Evolutionary conservation across 2,888 invertebrate genomes (phyloP).

Genomic region (Schizotus pectinicornis): DNA sequence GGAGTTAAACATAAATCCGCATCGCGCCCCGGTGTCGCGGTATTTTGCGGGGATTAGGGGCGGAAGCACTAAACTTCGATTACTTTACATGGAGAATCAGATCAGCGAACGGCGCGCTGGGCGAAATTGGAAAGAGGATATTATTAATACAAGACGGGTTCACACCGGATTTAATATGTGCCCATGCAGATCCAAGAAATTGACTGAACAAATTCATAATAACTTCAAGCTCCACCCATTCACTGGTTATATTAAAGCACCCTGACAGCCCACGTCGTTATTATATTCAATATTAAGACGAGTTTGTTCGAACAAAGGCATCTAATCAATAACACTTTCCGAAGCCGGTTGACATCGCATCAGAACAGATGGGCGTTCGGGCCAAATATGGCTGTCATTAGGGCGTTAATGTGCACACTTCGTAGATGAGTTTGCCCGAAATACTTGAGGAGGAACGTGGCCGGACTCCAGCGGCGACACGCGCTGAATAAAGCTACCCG

Average conservation of each 20-base stretch:
- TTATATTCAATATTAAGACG: slow-evolving; percentile 22
- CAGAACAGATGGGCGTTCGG: slow-evolving; percentile 29
- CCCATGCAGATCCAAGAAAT: slow-evolving; percentile 19
- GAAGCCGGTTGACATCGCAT: slow-evolving; percentile 26
- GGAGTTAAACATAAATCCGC: slow-evolving; percentile 13
- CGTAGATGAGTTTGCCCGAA: slow-evolving; percentile 25
- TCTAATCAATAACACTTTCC: slow-evolving; percentile 27
- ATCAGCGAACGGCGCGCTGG: slow-evolving; percentile 15
- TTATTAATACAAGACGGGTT: slow-evolving; percentile 27
- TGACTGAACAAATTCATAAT: slow-evolving; percentile 27
- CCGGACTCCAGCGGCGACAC: slow-evolving; percentile 2
- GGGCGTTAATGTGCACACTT: slow-evolving; percentile 31
- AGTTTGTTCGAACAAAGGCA: slow-evolving; percentile 11
- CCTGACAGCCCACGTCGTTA: slow-evolving; percentile 9
- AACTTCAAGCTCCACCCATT: not conserved
- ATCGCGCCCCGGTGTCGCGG: slow-evolving; percentile 9
- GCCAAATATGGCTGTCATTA: slow-evolving; percentile 33
- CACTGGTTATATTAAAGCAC: slow-evolving; percentile 14
- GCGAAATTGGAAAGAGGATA: slow-evolving; percentile 26
- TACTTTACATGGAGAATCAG: slow-evolving; percentile 24
- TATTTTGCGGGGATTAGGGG: slow-evolving; percentile 20
- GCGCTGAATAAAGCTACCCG: not conserved
- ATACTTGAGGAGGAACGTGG: slow-evolving; percentile 14
- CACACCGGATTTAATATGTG: slow-evolving; percentile 28
- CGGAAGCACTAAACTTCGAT: slow-evolving; percentile 27